phyloP scores from a whole-genome alignment of 2,113 vertebrate species.

The Lophura nycthemera region DNA sequence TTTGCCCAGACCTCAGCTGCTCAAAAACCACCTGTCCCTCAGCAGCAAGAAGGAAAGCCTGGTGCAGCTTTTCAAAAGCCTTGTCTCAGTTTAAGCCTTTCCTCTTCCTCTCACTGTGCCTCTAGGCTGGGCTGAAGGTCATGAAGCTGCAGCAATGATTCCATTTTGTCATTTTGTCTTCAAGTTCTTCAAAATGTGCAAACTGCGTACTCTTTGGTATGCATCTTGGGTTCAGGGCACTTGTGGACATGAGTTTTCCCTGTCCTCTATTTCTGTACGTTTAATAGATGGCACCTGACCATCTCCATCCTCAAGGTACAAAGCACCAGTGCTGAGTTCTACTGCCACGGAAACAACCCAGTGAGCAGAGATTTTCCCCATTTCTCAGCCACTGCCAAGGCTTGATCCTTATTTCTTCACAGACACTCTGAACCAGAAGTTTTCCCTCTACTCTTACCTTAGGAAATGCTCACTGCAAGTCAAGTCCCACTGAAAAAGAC shows the following conservation, averaged over 20 bases:
- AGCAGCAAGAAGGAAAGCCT: background rate
- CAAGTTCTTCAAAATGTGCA: background rate
- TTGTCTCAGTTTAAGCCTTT: background rate
- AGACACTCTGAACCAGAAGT: rapidly evolving
- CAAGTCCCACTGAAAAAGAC: background rate
- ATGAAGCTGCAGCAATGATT: background rate
- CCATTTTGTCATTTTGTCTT: background rate
- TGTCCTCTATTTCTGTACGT: background rate
- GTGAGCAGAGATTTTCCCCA: background rate
- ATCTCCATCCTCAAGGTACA: rapidly evolving
- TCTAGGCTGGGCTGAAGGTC: background rate
- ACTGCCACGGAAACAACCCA: background rate
- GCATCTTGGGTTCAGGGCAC: background rate
- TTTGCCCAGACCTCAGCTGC: background rate
- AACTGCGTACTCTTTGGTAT: background rate
- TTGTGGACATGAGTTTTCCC: background rate
- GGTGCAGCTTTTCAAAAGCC: background rate
- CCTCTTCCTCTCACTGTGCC: background rate
- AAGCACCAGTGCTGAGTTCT: background rate
- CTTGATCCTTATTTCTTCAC: background rate
- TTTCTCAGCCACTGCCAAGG: background rate
- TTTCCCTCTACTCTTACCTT: background rate
- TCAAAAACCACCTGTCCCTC: background rate
- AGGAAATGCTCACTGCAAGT: background rate
- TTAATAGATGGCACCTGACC: background rate